Base-by-base conservation (phyloP, 2,888 invertebrate species). In the Stenodema calcarata region DNA sequence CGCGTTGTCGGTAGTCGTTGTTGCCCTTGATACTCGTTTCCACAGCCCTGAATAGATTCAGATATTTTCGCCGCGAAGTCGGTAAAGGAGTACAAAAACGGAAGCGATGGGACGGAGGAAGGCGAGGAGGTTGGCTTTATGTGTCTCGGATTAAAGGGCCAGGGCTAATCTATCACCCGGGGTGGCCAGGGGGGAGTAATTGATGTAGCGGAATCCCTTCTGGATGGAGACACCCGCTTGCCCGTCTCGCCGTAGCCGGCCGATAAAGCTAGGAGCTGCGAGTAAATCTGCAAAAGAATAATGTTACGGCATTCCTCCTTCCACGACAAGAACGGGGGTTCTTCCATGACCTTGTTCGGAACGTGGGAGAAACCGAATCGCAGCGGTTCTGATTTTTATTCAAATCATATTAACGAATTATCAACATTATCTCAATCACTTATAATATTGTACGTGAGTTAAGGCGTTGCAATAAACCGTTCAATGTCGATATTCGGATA, bases 121-220 rank as follows among this genome's bases (percentile, higher is more conserved):
- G 44, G 23, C 50, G 50, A 47, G 27, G 47, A 50, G 50, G 73
- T 18, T 23, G 70, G 70, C 73, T 70, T 83, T 83, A 70, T 83
- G 83, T 23, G 83, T 42, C 41, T 41, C 11, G 83, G 83, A 83
- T 83, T 83, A 83, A 83, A 83, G 83, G 54, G 83, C 83, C 2
- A 73, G 83, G 44, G 73, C 41, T 83, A 83, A 83, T 83, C 70
- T 73, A 83, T 83, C 83, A 83, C 83, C 6, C 11, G 18, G 70
- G 54, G 16, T 23, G 62, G 41, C 70, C 70, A 28, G 70, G 6
- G 54, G 73, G 42, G 83, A 23, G 83, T 83, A 83, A 83, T 83
- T 83, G 83, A 83, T 83, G 83, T 83, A 73, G 83, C 83, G 83
- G 73, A 83, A 83, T 83, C 83, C 73, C 83, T 70, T 73, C 54